Base-by-base conservation (phyloP, 2,113 vertebrate species). In the Lepisosteus osseus region DNA sequence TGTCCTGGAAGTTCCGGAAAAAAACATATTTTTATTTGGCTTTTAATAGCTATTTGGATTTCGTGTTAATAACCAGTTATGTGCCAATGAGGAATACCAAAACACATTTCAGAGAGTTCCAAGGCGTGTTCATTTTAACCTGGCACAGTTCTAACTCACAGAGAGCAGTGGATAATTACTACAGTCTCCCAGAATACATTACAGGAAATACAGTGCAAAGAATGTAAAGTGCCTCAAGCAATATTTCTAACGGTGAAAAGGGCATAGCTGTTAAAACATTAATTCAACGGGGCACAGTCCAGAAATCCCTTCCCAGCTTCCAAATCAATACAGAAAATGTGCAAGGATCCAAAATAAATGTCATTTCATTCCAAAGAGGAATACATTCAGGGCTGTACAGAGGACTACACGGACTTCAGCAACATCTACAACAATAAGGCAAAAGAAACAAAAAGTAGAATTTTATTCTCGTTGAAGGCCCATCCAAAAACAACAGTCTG, bases 401-500 rank as follows among this genome's bases (percentile, higher is more conserved):
- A 29, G 29, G 47, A 51, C 47, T 9, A 9, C 9, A 9, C 47
- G 2, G 47, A 51, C 9, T 1, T 51, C 9, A 6, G 9, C 56
- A 13, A 13, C 11, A 9, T 51, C 9, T 51, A 51, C 56, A 2
- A 13, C 11, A 59, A n/a, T 4, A 4, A 59, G n/a, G 12, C 54
- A 78, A 68, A 75, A 68, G 68, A 79, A 77, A 81, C 73, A 73
- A 77, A 59, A 73, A 67, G 70, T 69, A 8, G 56, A 4, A 13
- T 59, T 13, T 59, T 3, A 59, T 59, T 3, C 11, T 11, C 12
- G n/a, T 4, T 59, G n/a, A 59, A 59, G 11, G 14, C 68, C 71
- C 17, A 63, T 77, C 75, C 72, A 62, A 77, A 77, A 77, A 68
- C 56, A 64, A 79, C 72, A 75, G 76, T 72, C 67, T 68, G 76